A percentile compares a stretch with the other conserved stretches of the same genome.
phyloP scores from a whole-genome alignment of 2,113 vertebrate genomes.

The Syrrhaptes paradoxus region DNA sequence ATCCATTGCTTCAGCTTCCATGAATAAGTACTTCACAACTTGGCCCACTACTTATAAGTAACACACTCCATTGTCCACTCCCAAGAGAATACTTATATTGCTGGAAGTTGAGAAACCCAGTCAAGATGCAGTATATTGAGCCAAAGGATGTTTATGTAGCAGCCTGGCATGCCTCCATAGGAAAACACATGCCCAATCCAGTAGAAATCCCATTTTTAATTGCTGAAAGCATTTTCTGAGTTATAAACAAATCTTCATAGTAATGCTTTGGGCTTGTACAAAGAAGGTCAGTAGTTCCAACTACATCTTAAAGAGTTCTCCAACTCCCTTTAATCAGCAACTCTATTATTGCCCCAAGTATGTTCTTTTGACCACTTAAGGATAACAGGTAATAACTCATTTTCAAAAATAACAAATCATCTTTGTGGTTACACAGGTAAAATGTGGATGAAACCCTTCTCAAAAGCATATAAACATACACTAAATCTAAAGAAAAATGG shows the following conservation, averaged over 20 bases:
- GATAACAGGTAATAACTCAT: not conserved
- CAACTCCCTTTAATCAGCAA: not conserved
- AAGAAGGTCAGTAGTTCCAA: not conserved
- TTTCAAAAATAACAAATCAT: not conserved
- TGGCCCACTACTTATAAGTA: not conserved
- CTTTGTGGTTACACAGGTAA: not conserved
- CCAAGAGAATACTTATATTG: not conserved
- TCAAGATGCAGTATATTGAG: not conserved
- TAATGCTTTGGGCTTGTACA: not conserved
- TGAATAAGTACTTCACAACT: not conserved
- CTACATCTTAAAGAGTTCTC: not conserved
- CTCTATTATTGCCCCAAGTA: not conserved
- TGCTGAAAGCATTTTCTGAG: slow-evolving; percentile 8
- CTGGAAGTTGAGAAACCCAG: not conserved
- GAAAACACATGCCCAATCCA: not conserved
- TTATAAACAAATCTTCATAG: not conserved
- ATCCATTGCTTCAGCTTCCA: not conserved
- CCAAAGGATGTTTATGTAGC: slow-evolving; percentile 2
- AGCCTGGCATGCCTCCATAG: not conserved
- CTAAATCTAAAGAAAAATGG: not conserved
- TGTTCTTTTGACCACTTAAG: not conserved
- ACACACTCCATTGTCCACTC: not conserved
- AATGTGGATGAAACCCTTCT: not conserved
- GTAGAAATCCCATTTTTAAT: not conserved
- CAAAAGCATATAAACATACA: not conserved